Evolutionary conservation across 2,888 invertebrate genomes (phyloP).

Genomic region (Arenicola marina): DNA sequence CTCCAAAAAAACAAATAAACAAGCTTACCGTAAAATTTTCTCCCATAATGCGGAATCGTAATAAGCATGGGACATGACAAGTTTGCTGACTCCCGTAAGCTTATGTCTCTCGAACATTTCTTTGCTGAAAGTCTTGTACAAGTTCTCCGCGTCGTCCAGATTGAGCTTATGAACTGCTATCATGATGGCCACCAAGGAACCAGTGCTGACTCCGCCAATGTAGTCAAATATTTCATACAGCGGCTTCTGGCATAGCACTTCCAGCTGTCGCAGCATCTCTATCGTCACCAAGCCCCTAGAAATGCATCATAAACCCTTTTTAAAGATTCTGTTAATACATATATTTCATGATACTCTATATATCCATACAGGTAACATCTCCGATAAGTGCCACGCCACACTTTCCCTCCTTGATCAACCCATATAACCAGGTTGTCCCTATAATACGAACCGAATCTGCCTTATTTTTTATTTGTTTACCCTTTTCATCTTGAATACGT

Average conservation of each 20-base stretch:
- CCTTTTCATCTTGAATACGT: too few species aligned
- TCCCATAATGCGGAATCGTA: constrained; percentile 87
- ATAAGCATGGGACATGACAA: constrained; percentile 85
- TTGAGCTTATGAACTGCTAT: constrained; percentile 38
- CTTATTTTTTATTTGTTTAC: too few species aligned
- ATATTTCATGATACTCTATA: too few species aligned
- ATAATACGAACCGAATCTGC: too few species aligned
- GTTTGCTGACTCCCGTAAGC: constrained; percentile 71
- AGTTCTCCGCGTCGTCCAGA: constrained; percentile 62
- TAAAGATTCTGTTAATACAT: too few species aligned
- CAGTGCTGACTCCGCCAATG: constrained; percentile 66
- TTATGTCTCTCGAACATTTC: constrained; percentile 73
- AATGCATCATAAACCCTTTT: not conserved
- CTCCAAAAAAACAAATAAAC: not conserved
- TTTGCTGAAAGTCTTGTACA: constrained; percentile 52
- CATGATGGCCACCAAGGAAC: constrained; percentile 62
- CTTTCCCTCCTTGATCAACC: too few species aligned
- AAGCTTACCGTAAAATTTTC: constrained; percentile 69
- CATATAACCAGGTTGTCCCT: too few species aligned
- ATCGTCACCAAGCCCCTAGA: constrained; percentile 78
- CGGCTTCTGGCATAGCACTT: constrained; percentile 65
- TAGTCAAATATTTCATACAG: constrained; percentile 84
- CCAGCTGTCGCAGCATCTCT: constrained; percentile 78
- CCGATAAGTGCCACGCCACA: too few species aligned
- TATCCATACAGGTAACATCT: too few species aligned